Conservation (phyloP, 2,888 invertebrate genomes). For the Amphimallon solstitiale region DNA sequence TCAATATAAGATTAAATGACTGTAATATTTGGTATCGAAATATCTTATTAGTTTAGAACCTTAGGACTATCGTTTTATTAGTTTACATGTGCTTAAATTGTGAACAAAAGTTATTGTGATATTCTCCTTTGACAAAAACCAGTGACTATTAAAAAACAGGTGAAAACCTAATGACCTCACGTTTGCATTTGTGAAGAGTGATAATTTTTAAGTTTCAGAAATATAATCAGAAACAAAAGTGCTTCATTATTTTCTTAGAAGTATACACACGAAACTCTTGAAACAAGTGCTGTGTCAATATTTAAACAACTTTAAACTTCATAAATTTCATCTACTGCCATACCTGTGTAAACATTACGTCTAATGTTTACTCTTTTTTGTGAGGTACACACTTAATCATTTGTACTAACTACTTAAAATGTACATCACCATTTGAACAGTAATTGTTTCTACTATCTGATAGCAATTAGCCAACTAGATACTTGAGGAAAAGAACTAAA, state of each 20-base stretch:
- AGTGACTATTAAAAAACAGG: slow-evolving; percentile 2
- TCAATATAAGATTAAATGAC: slow-evolving; percentile 4
- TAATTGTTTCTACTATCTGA: slow-evolving; percentile 19
- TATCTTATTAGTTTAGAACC: not conserved
- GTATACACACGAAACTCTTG: slow-evolving; percentile 49
- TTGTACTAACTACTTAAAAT: slow-evolving; percentile 1
- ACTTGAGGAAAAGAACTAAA: slow-evolving; percentile 5
- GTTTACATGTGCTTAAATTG: too few species aligned
- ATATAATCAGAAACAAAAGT: slow-evolving; percentile 47
- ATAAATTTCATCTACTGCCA: slow-evolving; percentile 11
- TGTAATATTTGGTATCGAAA: slow-evolving; percentile 9
- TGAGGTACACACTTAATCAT: slow-evolving; percentile 13
- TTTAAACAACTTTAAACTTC: slow-evolving; percentile 45
- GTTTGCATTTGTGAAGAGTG: slow-evolving; percentile 8
- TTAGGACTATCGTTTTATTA: not conserved
- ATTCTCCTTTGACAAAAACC: not conserved
- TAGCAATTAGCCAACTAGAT: not conserved
- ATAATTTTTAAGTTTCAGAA: slow-evolving; percentile 1
- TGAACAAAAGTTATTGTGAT: too few species aligned
- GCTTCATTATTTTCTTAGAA: slow-evolving; percentile 43
- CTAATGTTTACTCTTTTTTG: slow-evolving; percentile 41
- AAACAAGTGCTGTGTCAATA: slow-evolving; percentile 53
- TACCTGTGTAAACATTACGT: slow-evolving; percentile 21
- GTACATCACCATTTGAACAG: slow-evolving; percentile 19
- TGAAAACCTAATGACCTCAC: not conserved